Evolutionary conservation across 2,888 invertebrate genomes (phyloP), one percentile per base, ranked within the genome.

Genomic region (Apodemia zela): DNA sequence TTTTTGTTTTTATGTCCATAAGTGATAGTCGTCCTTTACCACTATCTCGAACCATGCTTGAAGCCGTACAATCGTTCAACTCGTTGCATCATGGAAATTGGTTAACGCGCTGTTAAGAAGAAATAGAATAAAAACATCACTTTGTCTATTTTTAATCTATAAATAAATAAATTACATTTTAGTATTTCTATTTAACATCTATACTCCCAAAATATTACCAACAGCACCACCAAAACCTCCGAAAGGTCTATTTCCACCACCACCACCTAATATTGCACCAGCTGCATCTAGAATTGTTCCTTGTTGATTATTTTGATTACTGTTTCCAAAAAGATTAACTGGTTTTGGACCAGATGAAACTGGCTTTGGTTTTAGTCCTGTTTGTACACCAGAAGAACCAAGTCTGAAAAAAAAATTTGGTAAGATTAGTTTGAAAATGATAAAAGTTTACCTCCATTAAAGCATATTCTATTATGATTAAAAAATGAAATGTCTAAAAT

Each of bases 341-440:
- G 91, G 87, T 59, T 81, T 80, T 3, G 90, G 90, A 6, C 87
- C 89, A 18, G 84, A 78, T 59, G 85, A 83, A 58, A 82, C 75
- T 42, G 89, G 90, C 68, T 89, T 86, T 2, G 91, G 92, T 69
- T 89, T 90, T 57, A 89, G 73, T 2, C 90, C 90, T n/a, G 89
- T 85, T 73, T 88, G 83, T 13, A 92, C 69, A 4, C 92, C 92
- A 25, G 85, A 82, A 47, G 84, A 68, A 38, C 92, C 92, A 58
- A 92, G 72, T 17, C 92, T 92, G 70, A 65, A 79, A 84, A 18
- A 18, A 49, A 8, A 7, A n/a, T 45, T n/a, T 45, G 10, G 35
- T 10, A 35, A 35, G 35, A 10, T 35, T 10, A 38, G 13, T 38
- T 11, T 38, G 11, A 38, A 38, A 38, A 38, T 38, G 0, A 38